These are phyloP conservation scores for Lepidochrysops patricia DNA, from an alignment of 2,888 invertebrate species.

Conservation along the genomic window DNA sequence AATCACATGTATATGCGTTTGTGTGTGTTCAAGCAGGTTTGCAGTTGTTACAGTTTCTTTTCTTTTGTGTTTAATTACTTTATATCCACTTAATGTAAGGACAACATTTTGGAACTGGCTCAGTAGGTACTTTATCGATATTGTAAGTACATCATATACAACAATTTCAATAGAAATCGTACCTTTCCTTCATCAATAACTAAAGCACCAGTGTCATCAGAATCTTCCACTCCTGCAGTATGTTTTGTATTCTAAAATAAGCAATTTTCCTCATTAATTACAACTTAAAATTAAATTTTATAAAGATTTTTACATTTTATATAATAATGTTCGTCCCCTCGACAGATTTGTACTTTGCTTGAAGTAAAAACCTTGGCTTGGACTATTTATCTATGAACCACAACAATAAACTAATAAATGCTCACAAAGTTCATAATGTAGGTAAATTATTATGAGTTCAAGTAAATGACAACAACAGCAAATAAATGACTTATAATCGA, in stretches of 20 bases:
- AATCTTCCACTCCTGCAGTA: conserved; percentile 62
- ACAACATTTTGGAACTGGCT: too few relatives aligned
- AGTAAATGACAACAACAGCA: too few relatives aligned
- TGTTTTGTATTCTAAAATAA: conserved; percentile 40
- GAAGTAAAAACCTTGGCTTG: conserved; percentile 30
- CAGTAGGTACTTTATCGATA: too few relatives aligned
- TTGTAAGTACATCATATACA: too few relatives aligned
- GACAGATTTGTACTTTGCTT: conserved; percentile 34
- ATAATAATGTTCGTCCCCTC: conserved; percentile 34
- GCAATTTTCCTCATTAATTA: too few relatives aligned
- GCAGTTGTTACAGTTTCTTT: too few relatives aligned
- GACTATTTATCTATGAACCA: conserved; percentile 29
- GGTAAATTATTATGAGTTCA: not conserved
- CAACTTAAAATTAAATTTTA: too few relatives aligned
- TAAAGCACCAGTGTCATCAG: conserved; percentile 55
- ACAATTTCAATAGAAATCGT: conserved; percentile 15
- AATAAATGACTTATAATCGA: too few relatives aligned
- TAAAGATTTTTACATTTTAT: not conserved
- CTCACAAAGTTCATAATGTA: not conserved
- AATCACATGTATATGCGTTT: too few relatives aligned
- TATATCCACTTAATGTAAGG: too few relatives aligned
- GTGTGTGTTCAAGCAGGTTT: too few relatives aligned
- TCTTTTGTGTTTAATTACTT: too few relatives aligned
- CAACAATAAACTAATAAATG: conserved; percentile 4
- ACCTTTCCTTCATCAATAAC: conserved; percentile 63